Base-by-base conservation (phyloP, 30 jellyfish, hydroid and myxozoan species). In the Pelagia noctiluca region DNA sequence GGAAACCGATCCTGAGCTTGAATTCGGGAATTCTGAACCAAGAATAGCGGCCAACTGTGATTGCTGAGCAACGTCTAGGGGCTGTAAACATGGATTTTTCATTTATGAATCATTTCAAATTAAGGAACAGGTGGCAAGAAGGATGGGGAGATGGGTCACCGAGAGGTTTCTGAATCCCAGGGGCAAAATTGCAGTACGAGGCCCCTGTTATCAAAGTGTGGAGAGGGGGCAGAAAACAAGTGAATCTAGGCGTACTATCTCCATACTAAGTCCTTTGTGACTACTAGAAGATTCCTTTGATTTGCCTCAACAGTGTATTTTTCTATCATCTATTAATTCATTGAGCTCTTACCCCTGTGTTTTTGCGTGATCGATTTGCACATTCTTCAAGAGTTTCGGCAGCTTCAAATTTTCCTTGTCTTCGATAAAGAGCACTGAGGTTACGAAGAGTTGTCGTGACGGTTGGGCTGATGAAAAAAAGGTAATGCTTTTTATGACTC, bases 371-470 rank as follows among this genome's bases (percentile, higher is more conserved):
- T 38, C 95, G 50, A 61, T 84, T 92, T 0, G 98, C 98, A 63
- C 98, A 92, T 33, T 92, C 98, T 82, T 92, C 98, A 31, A 92
- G 65, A 10, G 98, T 92, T 60, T 92, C 98, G 4, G 98, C 98
- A 18, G 98, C 98, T 25, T 92, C 98, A 69, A 79, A 92, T 75
- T 92, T 92, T 35, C 98, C 98, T 73, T 92, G 98, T 63, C 98
- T 63, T 61, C 98, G 88, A 64, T 92, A 92, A 18, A 92, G 70
- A 12, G 98, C 98, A 38, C 97, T 86, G 62, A 92, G 88, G 60
- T 92, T 92, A 28, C 98, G 69, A 28, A 92, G 65, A 0, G 98
- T 92, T 0, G 98, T 92, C 54, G 98, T 92, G 8, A 92, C 98
- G 26, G 98, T 92, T 32, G 98, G 98, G 72, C 98, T 92, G 34